Evolutionary conservation across 2,797 vertebrate species (phyloP), one percentile per base, ranked within the genome.

Genomic region (Sciaenops ocellatus): DNA sequence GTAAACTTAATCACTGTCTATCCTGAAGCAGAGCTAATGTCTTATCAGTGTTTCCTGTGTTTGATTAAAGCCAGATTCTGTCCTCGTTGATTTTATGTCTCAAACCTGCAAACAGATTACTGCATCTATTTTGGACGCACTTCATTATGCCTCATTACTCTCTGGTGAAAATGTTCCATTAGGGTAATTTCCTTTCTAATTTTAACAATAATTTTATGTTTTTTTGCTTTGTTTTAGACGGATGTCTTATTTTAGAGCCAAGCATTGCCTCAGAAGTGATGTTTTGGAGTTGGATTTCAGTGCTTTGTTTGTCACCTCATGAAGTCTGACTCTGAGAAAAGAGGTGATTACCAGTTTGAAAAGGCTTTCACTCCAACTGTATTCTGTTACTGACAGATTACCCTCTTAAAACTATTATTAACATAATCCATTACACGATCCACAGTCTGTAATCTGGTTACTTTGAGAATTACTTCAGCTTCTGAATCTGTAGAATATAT

Each of bases 41-140:
- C 41, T 78, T 69, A 66, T 85, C 89, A 69, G 68, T 54, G 76
- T 66, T 83, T 85, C 85, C 79, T 67, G 24, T 55, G 42, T 76
- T 80, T 74, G 64, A 82, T 82, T 84, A 41, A 66, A 72, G 17
- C 47, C 70, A 48, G 74, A 44, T 46, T 80, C 47, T 60, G 18
- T 56, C 51, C 71, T 20, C 38, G 12, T n/a, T 66, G 26, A 54
- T 70, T 59, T 60, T 13, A 26, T 30, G 11, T 64, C 24, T 51
- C 30, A 59, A 68, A 67, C n/a, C 18, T 12, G 17, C 10, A 79
- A 59, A 47, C 10, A 52, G 3, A 15, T 20, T 0, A 22, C 11
- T 13, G 13, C 4, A 30, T 48, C 55, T 66, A 3, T 28, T 63
- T 11, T 26, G 66, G 48, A 69, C 63, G 68, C 28, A 44, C 44